Evolutionary conservation across 2,113 vertebrate genomes (phyloP), one percentile per base, ranked within the genome.

Genomic region (Todiramphus saurophagus): DNA sequence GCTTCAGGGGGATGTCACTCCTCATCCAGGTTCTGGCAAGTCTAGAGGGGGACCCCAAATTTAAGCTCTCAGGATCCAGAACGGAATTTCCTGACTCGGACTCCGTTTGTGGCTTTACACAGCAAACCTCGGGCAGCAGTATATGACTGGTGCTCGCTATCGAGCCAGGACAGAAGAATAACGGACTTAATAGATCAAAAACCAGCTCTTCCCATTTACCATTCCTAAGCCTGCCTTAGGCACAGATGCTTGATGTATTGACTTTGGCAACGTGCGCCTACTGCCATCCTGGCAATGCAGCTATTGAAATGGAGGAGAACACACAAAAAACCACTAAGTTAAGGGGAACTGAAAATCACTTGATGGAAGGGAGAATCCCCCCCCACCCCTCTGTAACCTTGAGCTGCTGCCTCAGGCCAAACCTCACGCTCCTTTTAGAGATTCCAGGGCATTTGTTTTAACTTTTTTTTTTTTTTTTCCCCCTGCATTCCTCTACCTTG

Each of bases 401-500:
- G 37, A 89, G 81, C 48, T 5, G 3, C 73, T 1, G 16, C 80
- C 74, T 76, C 87, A 84, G 80, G 93, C 83, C 77, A 96, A 89
- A 83, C 60, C 23, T 83, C 74, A 82, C 0, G 0, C 35, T 89
- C 77, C 56, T 83, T 63, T 66, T 41, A 79, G 62, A 83, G 80
- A 64, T 84, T 87, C 78, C 89, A 87, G 33, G 59, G 78, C 63
- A 95, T 92, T 95, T 87, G 39, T 84, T 95, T 94, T 68, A 82
- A 84, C 18, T 86, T 56, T 18, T 56, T 72, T 94, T 60, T 85
- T 37, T 39, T 70, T 67, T 92, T 62, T 41, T n/a, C n/a, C n/a
- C n/a, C 1, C 86, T 87, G 70, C 95, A 96, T 95, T 96, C 91
- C 63, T 95, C 77, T 83, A 89, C 63, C 77, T 76, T 94, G 80